Evolutionary conservation across 1,140 invertebrate genomes (phyloP).

Genomic region (Drosophila willistoni): DNA sequence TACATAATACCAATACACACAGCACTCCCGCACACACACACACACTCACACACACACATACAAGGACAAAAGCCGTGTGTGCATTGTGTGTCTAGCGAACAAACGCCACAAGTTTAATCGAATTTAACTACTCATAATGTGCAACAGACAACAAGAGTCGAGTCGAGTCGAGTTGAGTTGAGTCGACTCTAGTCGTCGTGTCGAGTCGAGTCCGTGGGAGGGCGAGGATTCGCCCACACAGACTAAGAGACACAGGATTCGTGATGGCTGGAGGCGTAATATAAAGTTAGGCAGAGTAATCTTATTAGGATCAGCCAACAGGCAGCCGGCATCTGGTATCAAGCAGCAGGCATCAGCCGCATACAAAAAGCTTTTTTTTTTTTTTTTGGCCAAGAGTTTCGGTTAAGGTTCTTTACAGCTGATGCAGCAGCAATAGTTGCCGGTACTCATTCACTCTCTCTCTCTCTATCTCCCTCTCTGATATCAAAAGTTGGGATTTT

Average conservation of each 20-base stretch:
- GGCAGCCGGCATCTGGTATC: conserved; percentile 17
- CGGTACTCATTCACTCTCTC: conserved; percentile 2
- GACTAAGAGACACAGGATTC: conserved; percentile 9
- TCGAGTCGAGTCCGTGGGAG: neutral
- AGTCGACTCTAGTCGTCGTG: neutral
- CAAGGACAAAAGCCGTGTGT: conserved; percentile 28
- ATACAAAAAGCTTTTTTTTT: conserved; percentile 10
- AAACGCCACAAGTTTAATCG: conserved; percentile 80
- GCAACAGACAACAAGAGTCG: conserved; percentile 68
- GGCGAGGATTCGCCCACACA: conserved; percentile 14
- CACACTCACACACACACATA: conserved; percentile 1
- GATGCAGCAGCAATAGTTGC: conserved; percentile 35
- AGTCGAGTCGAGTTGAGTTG: neutral
- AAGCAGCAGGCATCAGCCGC: conserved; percentile 2
- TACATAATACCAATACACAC: conserved; percentile 18
- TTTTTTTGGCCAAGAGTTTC: neutral
- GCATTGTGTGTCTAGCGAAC: conserved; percentile 32
- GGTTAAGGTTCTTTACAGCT: conserved; percentile 45
- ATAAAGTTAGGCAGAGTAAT: conserved; percentile 78
- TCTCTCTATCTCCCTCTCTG: conserved; percentile 30
- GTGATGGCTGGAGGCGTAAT: conserved; percentile 35
- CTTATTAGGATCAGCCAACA: conserved; percentile 77
- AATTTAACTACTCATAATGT: conserved; percentile 82
- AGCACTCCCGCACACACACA: neutral
- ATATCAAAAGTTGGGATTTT: neutral